phyloP scores from a whole-genome alignment of 2,888 invertebrate genomes.

The Geotrupes spiniger region DNA sequence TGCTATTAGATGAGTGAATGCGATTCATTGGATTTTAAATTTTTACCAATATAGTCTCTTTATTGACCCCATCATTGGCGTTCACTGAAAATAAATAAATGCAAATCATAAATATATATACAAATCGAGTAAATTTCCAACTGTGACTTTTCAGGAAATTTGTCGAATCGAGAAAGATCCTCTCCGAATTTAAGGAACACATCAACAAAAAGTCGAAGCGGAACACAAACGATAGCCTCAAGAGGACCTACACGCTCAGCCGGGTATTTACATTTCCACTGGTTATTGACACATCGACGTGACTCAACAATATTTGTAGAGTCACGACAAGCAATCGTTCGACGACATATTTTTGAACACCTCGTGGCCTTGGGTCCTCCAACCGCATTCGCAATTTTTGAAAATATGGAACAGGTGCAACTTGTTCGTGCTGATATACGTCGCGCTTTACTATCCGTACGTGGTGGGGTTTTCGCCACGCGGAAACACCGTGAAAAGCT shows the following conservation, averaged over 20 bases:
- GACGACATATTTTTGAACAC: slow-evolving; percentile 16
- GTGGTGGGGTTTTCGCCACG: slow-evolving; percentile 1
- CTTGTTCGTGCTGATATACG: slow-evolving; percentile 7
- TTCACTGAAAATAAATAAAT: too few relatives aligned
- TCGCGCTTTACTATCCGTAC: slow-evolving; percentile 13
- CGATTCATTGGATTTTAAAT: too few relatives aligned
- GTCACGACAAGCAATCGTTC: slow-evolving; percentile 15
- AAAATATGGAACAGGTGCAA: slow-evolving; percentile 8
- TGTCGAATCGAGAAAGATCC: slow-evolving; percentile 15
- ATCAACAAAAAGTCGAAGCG: slow-evolving; percentile 1
- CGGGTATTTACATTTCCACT: too few relatives aligned
- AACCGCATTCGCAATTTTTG: slow-evolving; percentile 15
- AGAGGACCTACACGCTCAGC: too few relatives aligned
- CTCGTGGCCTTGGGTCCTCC: slow-evolving; percentile 14
- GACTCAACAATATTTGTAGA: slow-evolving; percentile 5
- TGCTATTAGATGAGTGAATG: too few relatives aligned
- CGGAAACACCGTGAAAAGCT: neutral
- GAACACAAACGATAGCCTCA: too few relatives aligned
- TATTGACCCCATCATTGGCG: too few relatives aligned
- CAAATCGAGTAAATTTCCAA: too few relatives aligned
- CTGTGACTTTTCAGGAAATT: slow-evolving; percentile 19
- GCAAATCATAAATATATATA: too few relatives aligned
- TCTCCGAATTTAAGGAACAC: slow-evolving; percentile 17
- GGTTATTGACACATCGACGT: neutral
- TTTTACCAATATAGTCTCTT: too few relatives aligned